Conservation (phyloP, 1,140 invertebrate genomes). For the Littorina saxatilis region DNA sequence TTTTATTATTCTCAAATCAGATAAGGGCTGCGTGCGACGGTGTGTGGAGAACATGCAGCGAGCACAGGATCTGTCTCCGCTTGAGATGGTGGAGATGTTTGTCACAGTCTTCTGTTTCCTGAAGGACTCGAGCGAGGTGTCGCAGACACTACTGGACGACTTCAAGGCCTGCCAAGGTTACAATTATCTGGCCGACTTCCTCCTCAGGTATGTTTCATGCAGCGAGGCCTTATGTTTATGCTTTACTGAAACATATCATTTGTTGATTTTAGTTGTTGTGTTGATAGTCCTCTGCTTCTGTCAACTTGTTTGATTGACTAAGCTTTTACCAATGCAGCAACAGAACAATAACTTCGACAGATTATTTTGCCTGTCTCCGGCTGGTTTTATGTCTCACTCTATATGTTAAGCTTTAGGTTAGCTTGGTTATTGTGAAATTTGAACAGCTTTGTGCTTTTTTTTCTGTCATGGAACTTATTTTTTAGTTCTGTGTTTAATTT, state of each 20-base stretch:
- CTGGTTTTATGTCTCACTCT: no score
- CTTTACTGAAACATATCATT: neutral
- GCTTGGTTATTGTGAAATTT: no score
- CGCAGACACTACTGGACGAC: conserved; percentile 95
- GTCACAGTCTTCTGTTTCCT: conserved; percentile 98
- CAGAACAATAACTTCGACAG: no score
- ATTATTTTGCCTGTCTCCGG: no score
- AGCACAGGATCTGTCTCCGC: conserved; percentile 90
- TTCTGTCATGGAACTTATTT: no score
- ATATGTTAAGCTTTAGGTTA: no score
- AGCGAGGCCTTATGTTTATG: neutral
- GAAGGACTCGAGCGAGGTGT: conserved; percentile 98
- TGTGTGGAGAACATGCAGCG: conserved; percentile 99
- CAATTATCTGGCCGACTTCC: conserved; percentile 94
- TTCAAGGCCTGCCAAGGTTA: conserved; percentile 97
- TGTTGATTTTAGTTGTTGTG: neutral
- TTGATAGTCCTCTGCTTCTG: no score
- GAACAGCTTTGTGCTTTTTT: no score
- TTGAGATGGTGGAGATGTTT: conserved; percentile 99
- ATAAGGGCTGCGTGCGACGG: conserved; percentile 94
- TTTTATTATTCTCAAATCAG: no score
- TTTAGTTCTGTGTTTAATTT: no score
- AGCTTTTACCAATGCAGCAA: no score
- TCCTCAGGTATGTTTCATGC: conserved; percentile 86
- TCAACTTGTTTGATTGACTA: no score